Base-by-base conservation (phyloP, 2,113 vertebrate genomes). In the Ovis canadensis region DNA sequence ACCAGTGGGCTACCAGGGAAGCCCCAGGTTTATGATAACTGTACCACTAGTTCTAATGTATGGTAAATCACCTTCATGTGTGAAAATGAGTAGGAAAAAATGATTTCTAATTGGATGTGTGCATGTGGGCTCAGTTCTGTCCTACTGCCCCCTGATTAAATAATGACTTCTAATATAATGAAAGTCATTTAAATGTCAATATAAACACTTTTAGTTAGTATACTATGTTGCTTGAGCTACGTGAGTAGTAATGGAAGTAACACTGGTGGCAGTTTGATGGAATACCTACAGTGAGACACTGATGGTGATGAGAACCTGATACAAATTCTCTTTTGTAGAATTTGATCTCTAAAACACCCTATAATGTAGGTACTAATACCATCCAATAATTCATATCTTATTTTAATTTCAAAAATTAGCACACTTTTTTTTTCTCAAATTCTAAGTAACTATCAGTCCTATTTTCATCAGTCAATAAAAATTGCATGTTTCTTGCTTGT, bases 401-500 rank as follows among this genome's bases (percentile, higher is more conserved):
- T 29, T 33, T 92, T 95, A 93, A 81, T 78, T 96, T 96, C 16
- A 86, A 17, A 88, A 64, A 74, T 90, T 93, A 55, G 31, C n/a
- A 64, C 71, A 43, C 3, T 93, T n/a, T 9, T 3, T 62, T 57
- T 27, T 71, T 57, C 36, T 6, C 7, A 64, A 86, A 84, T 62
- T 36, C 27, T 57, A 78, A 91, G 36, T 95, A 86, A 80, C 57
- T 83, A 15, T 57, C 31, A 59, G 17, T 52, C 33, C 6, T 81
- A 40, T 60, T 95, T 83, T 92, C 77, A 98, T 91, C 29, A 93
- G 17, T 11, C 6, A 60, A 71, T 89, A 96, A 91, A 27, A 36
- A 48, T 27, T 71, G 36, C 90, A 19, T 97, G 29, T 84, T 91
- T 96, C 52, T 95, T 93, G 40, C 21, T 98, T 29, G 62, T 92